Conservation (phyloP, 2,113 vertebrate species). For the Lasiurus cinereus region DNA sequence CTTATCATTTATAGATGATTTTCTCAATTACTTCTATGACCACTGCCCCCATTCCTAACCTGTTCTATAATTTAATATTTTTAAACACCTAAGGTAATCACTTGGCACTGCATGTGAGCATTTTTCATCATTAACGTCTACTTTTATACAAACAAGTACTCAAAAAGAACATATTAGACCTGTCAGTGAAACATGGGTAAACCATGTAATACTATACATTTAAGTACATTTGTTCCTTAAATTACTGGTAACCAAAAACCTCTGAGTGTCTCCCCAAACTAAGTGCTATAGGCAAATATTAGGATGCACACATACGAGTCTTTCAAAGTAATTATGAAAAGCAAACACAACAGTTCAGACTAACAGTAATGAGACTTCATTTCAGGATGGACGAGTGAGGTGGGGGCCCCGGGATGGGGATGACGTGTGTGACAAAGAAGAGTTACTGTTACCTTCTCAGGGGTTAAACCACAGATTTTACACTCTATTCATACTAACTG, state of each 20-base stretch:
- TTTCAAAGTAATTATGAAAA: slow-evolving; percentile 81
- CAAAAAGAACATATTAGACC: slow-evolving; percentile 71
- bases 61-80: slow-evolving; percentile 79
- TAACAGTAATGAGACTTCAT: slow-evolving; percentile 77
- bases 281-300: slow-evolving; percentile 84
- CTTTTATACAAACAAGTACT: slow-evolving; percentile 78
- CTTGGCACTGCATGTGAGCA: slow-evolving; percentile 78
- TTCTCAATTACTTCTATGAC: slow-evolving; percentile 79
- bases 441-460: slow-evolving; percentile 79
- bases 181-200: slow-evolving; percentile 69
- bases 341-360: slow-evolving; percentile 47
- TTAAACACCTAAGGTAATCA: slow-evolving; percentile 79
- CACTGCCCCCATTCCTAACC: slow-evolving; percentile 72
- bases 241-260: slow-evolving; percentile 74
- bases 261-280: slow-evolving; percentile 76
- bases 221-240: slow-evolving; percentile 72
- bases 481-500: slow-evolving; percentile 87
- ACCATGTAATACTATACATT: slow-evolving; percentile 69
- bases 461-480: slow-evolving; percentile 86
- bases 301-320: slow-evolving; percentile 76
- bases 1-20: slow-evolving; percentile 79
- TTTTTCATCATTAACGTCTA: slow-evolving; percentile 77
- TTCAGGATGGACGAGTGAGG: slow-evolving; percentile 64
- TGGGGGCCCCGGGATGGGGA: background rate
- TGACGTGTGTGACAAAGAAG: slow-evolving; percentile 51